phyloP scores from a whole-genome alignment of 2,888 invertebrate species.

The Leucophora obtusa region DNA sequence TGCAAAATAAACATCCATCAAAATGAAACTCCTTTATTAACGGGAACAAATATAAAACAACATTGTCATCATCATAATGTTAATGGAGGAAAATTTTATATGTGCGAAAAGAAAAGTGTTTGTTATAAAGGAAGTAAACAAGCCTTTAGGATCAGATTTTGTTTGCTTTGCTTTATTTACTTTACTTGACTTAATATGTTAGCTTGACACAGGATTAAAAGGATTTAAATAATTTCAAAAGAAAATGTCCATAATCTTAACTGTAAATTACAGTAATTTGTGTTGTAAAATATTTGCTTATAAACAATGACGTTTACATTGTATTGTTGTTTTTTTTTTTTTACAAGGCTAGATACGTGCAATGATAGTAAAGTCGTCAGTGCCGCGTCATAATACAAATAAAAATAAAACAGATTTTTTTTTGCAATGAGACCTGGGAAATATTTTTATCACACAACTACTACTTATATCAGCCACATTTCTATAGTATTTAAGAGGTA shows the following conservation, averaged over 20 bases:
- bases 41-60: constrained; percentile 3
- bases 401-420: constrained; percentile 7
- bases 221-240: not conserved
- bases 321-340: constrained; percentile 9
- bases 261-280: not conserved
- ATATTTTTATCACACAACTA: not conserved
- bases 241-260: not conserved
- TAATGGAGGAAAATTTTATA: constrained; percentile 4
- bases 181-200: constrained; percentile 12
- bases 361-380: constrained; percentile 52
- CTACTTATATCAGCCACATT: not conserved
- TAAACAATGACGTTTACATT: constrained; percentile 44
- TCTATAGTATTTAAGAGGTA: not conserved
- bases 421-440: constrained; percentile 38
- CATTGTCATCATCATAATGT: constrained; percentile 17
- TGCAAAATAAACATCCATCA: not conserved
- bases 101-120: not conserved
- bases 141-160: constrained; percentile 9
- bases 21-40: constrained; percentile 12
- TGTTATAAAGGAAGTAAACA: not conserved
- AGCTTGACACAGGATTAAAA: constrained; percentile 9
- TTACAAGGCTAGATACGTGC: constrained; percentile 40
- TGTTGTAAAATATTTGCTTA: not conserved
- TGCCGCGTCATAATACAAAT: constrained; percentile 49
- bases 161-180: too few relatives aligned